phyloP scores from a whole-genome alignment of 2,888 invertebrate species.

The Automeris io region DNA sequence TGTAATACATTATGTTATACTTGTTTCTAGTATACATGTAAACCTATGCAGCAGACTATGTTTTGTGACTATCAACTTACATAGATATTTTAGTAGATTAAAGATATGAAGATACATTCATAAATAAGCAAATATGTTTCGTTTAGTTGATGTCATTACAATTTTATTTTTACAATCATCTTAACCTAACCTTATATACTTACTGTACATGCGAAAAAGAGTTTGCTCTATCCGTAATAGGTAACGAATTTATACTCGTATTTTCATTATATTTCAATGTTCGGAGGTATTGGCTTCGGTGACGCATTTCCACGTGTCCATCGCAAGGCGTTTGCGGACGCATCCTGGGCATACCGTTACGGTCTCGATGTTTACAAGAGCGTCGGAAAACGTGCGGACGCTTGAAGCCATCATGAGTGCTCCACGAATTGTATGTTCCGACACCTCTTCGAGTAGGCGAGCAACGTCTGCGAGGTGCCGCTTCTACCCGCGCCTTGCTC shows the following conservation, averaged over 20 bases:
- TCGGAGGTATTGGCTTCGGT: background rate
- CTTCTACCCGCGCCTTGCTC: slow-evolving; percentile 34
- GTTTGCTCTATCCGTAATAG: background rate
- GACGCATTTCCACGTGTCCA: slow-evolving; percentile 4
- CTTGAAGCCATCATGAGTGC: slow-evolving; percentile 33
- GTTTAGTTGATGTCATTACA: background rate
- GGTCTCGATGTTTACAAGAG: slow-evolving; percentile 18
- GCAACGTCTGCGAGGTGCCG: slow-evolving; percentile 33
- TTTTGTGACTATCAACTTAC: background rate
- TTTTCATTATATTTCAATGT: background rate
- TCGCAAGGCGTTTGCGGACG: slow-evolving; percentile 9
- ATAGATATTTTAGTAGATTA: background rate
- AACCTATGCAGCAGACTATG: no score
- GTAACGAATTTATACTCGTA: background rate
- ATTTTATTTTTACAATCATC: background rate
- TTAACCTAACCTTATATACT: background rate
- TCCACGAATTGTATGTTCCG: slow-evolving; percentile 39
- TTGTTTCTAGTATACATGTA: no score
- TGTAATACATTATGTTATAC: no score
- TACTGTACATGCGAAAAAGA: background rate
- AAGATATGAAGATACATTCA: background rate
- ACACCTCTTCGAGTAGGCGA: slow-evolving; percentile 31
- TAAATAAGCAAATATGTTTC: background rate
- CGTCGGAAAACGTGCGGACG: slow-evolving; percentile 25
- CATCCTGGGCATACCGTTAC: slow-evolving; percentile 5